phyloP scores from a whole-genome alignment of 2,888 invertebrate species.

The Celastrina argiolus region DNA sequence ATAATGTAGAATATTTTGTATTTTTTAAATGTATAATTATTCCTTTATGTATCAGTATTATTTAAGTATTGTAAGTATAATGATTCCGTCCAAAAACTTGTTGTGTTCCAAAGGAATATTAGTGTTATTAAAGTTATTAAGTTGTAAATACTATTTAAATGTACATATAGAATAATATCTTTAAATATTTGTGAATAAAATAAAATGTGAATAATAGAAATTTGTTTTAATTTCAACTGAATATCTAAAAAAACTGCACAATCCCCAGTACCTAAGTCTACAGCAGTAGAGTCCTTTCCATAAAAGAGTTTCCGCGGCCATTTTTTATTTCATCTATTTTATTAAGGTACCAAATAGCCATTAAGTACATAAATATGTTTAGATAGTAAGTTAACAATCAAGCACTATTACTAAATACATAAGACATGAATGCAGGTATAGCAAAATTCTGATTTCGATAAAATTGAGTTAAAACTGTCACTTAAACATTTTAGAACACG shows the following conservation, averaged over 20 bases:
- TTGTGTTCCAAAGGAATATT: conserved; percentile 72
- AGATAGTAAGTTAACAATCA: no score
- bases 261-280: no score
- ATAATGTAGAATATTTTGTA: not conserved
- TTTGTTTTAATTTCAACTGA: not conserved
- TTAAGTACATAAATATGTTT: no score
- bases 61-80: conserved; percentile 39
- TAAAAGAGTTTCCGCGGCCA: no score
- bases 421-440: no score
- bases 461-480: no score
- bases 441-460: no score
- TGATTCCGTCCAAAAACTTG: conserved; percentile 66
- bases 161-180: conserved; percentile 19
- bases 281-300: no score
- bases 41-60: conserved; percentile 38
- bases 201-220: not conserved
- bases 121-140: conserved; percentile 33
- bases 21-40: not conserved
- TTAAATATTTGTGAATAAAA: not conserved
- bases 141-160: conserved; percentile 25
- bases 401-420: no score
- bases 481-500: no score
- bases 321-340: no score
- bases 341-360: no score
- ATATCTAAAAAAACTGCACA: not conserved